Base-by-base conservation (phyloP, 2,113 vertebrate genomes). In the Stercorarius parasiticus region DNA sequence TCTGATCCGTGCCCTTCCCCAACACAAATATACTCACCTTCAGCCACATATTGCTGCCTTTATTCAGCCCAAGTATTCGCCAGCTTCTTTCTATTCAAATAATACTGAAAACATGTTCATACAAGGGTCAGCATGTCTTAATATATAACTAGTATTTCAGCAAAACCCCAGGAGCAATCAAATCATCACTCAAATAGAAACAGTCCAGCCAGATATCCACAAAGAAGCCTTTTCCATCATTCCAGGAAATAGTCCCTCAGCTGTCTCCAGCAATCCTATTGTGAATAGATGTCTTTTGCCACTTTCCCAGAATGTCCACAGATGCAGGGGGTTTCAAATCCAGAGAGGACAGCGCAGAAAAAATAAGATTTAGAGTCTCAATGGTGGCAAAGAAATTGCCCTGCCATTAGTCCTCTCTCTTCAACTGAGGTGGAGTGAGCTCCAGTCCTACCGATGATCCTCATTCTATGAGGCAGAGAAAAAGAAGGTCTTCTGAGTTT, bases 261-360 rank as follows among this genome's bases (percentile, higher is more conserved):
- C 94, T 96, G 96, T 97, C 97, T 95, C 97, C 88, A 95, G 90
- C 92, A 95, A 94, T 95, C 94, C 76, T 38, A 50, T 83, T 97
- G 93, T 93, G 90, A 97, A 97, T 92, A 92, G 92, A 92, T 88
- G 90, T 73, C 92, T 95, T 93, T 94, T 96, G 94, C 90, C 94
- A 94, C 92, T 96, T 97, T 95, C 90, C 88, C 93, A 97, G 96
- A 93, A 83, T 15, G 21, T 95, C 88, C 76, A 88, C 59, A 90
- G 55, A 76, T 1, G 10, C 76, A 82, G 88, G 36, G 69, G 43
- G 26, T 20, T 96, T 93, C 40, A 11, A 90, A 91, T 78, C 30
- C 23, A 36, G 77, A 88, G 86, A 92, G 43, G 52, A 53, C 66
- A 77, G 82, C 0, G 0, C 43, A 72, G 81, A 36, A 91, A 80